These are phyloP conservation scores for Drosophila asahinai DNA, from an alignment of 1,140 invertebrate species.

Conservation along the genomic window DNA sequence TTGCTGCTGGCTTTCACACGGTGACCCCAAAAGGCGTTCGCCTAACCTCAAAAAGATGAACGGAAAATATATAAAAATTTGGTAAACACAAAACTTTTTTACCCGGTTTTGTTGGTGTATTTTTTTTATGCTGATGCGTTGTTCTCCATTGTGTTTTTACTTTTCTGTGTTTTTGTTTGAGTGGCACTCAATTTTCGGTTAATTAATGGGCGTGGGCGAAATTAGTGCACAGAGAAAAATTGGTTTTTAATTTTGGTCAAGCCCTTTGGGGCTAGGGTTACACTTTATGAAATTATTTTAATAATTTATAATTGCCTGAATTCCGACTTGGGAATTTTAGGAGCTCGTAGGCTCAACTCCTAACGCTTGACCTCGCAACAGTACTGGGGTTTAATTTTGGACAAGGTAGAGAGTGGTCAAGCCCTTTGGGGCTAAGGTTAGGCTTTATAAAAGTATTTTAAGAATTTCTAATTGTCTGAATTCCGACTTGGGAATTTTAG, in stretches of 20 bases:
- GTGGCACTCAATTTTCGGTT: constrained; percentile 54
- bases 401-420: no score
- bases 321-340: no score
- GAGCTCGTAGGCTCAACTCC: no score
- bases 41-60: constrained; percentile 62
- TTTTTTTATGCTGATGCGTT: constrained; percentile 60
- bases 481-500: no score
- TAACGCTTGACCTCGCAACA: no score
- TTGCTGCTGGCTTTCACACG: constrained; percentile 41
- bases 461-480: no score
- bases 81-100: constrained; percentile 57
- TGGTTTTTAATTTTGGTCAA: not conserved
- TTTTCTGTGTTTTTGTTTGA: constrained; percentile 38
- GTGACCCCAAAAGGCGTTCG: constrained; percentile 58
- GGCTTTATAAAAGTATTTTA: no score
- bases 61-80: constrained; percentile 61
- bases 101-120: not conserved
- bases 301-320: no score
- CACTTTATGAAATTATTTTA: no score
- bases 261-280: not conserved
- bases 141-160: constrained; percentile 12
- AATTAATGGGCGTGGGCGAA: constrained; percentile 60
- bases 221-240: constrained; percentile 8
- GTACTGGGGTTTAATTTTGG: no score
- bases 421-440: not conserved